Percentiles rank a stretch among this genome's conserved stretches.
phyloP scores from a whole-genome alignment of 92 coral and sea anemone genomes.

The Parazoanthus atlanticus region DNA sequence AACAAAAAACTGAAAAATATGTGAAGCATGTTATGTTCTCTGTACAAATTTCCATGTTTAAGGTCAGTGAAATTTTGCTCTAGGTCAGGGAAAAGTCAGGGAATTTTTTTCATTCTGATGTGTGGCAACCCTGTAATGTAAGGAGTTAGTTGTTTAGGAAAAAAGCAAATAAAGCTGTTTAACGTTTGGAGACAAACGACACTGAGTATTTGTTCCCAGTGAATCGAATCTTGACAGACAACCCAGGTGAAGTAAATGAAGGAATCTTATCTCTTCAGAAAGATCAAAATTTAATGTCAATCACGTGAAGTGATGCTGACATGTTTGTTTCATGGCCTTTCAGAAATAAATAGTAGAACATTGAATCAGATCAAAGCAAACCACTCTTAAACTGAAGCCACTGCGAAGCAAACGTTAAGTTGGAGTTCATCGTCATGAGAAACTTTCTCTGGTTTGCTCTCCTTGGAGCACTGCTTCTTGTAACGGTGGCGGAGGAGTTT shows the following conservation, averaged over 20 bases:
- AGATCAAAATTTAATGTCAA: neutral
- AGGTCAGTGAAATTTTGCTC: too few relatives aligned
- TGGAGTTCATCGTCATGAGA: neutral
- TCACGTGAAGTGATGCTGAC: neutral
- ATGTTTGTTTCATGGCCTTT: neutral
- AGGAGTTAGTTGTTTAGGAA: too few relatives aligned
- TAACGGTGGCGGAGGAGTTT: neutral
- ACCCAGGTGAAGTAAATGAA: neutral
- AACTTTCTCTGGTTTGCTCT: neutral
- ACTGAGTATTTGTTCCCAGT: neutral
- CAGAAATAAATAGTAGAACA: neutral
- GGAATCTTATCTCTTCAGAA: neutral
- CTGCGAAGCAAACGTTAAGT: neutral
- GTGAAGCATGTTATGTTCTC: too few relatives aligned
- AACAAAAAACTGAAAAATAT: too few relatives aligned
- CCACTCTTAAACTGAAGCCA: neutral
- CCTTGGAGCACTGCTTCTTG: neutral
- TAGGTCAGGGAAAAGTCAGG: too few relatives aligned
- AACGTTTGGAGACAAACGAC: neutral
- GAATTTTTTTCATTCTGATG: too few relatives aligned
- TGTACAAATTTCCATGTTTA: too few relatives aligned
- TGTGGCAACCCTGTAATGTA: too few relatives aligned
- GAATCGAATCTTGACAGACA: neutral
- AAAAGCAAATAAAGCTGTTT: too few relatives aligned
- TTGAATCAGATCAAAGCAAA: neutral